A percentile compares a stretch with the other conserved stretches of the same genome.
Conservation (phyloP, 2,888 invertebrate species). For the Scaptomyza reducta region DNA sequence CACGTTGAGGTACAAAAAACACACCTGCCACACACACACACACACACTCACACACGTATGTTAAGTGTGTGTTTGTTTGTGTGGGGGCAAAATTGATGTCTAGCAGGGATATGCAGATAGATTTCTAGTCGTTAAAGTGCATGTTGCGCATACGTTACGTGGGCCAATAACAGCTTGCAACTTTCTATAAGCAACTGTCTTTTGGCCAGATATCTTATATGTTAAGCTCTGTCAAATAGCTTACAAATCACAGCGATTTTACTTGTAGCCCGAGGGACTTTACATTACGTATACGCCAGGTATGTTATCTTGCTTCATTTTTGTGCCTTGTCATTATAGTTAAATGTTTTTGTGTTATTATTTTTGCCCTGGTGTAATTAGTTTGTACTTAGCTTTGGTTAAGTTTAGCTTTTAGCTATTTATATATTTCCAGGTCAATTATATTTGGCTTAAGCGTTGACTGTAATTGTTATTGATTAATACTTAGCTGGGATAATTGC, state of each 20-base stretch:
- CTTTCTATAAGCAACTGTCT: not conserved
- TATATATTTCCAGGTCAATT: constrained; percentile 4
- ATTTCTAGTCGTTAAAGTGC: constrained; percentile 19
- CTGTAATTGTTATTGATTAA: constrained; percentile 25
- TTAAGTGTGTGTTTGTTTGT: constrained; percentile 47
- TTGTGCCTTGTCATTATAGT: not conserved
- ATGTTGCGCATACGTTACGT: constrained; percentile 34
- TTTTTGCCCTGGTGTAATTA: constrained; percentile 7
- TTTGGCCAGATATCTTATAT: not conserved
- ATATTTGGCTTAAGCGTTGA: not conserved
- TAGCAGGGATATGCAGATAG: constrained; percentile 18
- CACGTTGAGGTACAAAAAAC: constrained; percentile 21
- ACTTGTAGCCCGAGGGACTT: not conserved
- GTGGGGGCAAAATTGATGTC: constrained; percentile 53
- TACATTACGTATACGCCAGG: constrained; percentile 15
- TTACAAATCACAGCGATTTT: not conserved
- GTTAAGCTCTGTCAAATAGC: not conserved
- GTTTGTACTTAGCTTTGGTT: constrained; percentile 5
- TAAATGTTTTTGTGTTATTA: not conserved
- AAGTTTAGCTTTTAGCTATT: constrained; percentile 4
- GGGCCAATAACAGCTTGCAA: constrained; percentile 1
- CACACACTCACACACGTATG: constrained; percentile 50
- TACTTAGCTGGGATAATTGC: constrained; percentile 2
- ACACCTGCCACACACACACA: constrained; percentile 70
- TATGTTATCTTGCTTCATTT: not conserved